Evolutionary conservation across 2,113 vertebrate species (phyloP), one percentile per base, ranked within the genome.

Genomic region (Archilochus colubris): DNA sequence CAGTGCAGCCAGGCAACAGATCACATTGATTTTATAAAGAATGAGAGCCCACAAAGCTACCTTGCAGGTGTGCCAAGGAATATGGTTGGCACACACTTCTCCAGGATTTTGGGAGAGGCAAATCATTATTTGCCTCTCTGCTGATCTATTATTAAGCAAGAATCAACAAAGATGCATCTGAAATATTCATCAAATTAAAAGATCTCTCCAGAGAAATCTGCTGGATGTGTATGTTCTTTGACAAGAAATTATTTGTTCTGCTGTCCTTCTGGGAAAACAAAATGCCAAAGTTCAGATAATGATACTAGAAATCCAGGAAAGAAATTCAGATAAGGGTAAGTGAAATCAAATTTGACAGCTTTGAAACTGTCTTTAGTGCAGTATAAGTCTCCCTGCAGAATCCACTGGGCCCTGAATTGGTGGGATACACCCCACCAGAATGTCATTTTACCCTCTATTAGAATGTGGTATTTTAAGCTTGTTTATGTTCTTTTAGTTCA

Each of bases 401-500:
- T 38, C 81, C 44, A 33, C 30, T 8, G 9, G 33, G 40, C 8
- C 33, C 14, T 80, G 38, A 44, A 48, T 88, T 83, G 63, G 46
- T 75, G 28, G 31, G 31, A 88, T 77, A 80, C 9, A 9, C 16
- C 68, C 16, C 36, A 73, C 76, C n/a, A 86, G 44, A 83, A 92
- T 24, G 24, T 10, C 46, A 43, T 78, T 79, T 82, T 82, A 82
- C 38, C 12, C 51, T 78, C 57, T 69, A 66, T 64, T 87, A 78
- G 18, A 91, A 85, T 14, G 43, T 46, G 55, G 20, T 79, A 55
- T 83, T 93, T 91, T 90, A 89, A 95, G 48, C 33, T 57, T 81
- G 44, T 74, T 91, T 77, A 54, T 40, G 24, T 78, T 81, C 53
- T 67, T 93, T 78, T 61, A 57, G 53, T 72, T 81, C 57, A 86